Percentiles rank a stretch among this genome's conserved stretches.
phyloP scores from a whole-genome alignment of 2,797 vertebrate genomes.

The Carcharodon carcharias region DNA sequence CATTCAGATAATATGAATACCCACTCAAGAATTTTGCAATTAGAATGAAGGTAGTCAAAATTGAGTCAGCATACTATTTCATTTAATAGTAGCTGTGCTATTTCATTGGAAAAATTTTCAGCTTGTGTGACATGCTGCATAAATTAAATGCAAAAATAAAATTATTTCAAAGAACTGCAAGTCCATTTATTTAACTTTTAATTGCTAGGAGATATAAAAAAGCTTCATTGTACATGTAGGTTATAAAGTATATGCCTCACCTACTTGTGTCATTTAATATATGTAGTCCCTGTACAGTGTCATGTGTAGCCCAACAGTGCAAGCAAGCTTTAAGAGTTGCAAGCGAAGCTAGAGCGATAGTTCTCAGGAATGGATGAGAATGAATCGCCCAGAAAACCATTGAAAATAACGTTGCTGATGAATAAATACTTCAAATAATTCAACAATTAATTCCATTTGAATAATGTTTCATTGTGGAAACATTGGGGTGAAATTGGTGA shows the following conservation, averaged over 20 bases:
- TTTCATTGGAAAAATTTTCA: background rate
- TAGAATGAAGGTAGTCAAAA: constrained; percentile 27
- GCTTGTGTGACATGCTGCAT: background rate
- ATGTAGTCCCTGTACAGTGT: background rate
- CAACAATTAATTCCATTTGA: background rate
- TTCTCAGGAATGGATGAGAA: background rate
- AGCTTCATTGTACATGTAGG: background rate
- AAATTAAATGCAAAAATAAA: constrained; percentile 6
- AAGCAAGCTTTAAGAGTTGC: background rate
- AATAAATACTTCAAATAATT: background rate
- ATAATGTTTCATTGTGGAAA: constrained; percentile 16
- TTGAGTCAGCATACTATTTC: background rate
- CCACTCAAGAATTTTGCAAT: background rate
- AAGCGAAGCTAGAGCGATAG: background rate
- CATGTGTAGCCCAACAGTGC: background rate
- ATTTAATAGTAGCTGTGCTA: background rate
- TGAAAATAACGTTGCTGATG: background rate
- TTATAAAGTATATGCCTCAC: background rate
- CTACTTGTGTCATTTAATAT: background rate
- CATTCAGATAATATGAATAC: constrained; percentile 22
- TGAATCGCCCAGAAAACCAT: background rate
- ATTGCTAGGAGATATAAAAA: background rate
- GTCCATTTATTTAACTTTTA: background rate
- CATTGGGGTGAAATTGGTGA: background rate
- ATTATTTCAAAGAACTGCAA: background rate